Base-by-base conservation (phyloP, 2,113 vertebrate species). In the Hirundichthys speculiger region DNA sequence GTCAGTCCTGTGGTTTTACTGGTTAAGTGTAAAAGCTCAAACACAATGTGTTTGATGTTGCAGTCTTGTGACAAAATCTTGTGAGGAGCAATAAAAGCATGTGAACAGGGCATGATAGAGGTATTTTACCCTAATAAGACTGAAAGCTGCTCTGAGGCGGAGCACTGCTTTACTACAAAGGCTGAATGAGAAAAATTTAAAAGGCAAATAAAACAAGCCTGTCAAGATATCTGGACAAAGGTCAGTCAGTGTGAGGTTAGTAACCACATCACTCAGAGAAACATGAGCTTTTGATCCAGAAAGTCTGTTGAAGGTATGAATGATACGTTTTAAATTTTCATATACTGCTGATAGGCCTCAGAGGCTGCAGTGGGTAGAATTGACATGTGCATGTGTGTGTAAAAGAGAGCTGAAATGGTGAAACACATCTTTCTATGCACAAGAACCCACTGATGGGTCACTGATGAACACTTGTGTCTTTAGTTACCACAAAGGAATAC, bases 51-150 rank as follows among this genome's bases (percentile, higher is more conserved):
- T 13, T 42, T 19, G 19, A 68, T 42, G 40, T 66, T 22, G 60
- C 24, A 24, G 61, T 39, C 51, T 15, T 47, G 55, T 80, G 73
- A 78, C 30, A 21, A 4, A 20, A 52, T 58, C 42, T 8, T 12
- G 10, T 45, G 9, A 42, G 51, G 19, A 64, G 62, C 51, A 43
- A 47, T 46, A 48, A 49, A 66, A 72, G 69, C 69, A 69, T 53
- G 47, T 75, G 64, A 62, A 9, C 0, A 1, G 1, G 10, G 40
- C 52, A 75, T 57, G 64, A 68, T 30, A 56, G 64, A 20, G 6
- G 41, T 1, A 49, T 80, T 86, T 41, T 20, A 54, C 34, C 55
- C 43, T 2, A 14, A 38, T 11, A 8, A 13, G 15, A 42, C 22
- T 20, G 38, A 3, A 52, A 30, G 25, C 13, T 22, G 30, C 25